phyloP scores from a whole-genome alignment of 2,888 invertebrate species.

The Myopa testacea region DNA sequence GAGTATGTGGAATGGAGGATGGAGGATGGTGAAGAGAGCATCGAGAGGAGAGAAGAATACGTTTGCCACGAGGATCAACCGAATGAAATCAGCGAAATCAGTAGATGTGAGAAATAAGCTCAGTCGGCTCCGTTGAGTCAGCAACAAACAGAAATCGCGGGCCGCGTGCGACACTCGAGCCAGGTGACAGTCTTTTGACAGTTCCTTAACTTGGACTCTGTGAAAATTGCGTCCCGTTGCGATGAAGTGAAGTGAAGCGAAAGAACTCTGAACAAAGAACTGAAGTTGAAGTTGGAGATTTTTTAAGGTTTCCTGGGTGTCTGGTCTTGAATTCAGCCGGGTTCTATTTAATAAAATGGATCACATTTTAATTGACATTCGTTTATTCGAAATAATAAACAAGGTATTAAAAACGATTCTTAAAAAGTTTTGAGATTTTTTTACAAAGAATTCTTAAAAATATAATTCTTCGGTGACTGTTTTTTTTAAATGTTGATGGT shows the following conservation, averaged over 20 bases:
- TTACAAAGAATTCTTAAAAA: background rate
- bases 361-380: no score
- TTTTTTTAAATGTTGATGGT: background rate
- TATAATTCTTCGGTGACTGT: background rate
- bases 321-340: no score
- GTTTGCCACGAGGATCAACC: constrained; percentile 4
- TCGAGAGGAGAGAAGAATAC: background rate
- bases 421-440: no score
- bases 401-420: no score
- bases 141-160: constrained; percentile 5
- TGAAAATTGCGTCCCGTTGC: background rate
- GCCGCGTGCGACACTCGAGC: constrained; percentile 1
- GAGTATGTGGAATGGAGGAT: no score
- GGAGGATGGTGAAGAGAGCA: no score
- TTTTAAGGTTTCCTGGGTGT: no score
- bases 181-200: constrained; percentile 10
- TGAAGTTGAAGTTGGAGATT: background rate
- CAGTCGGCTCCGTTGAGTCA: constrained; percentile 13
- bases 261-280: background rate
- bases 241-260: background rate
- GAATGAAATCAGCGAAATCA: constrained; percentile 17
- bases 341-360: no score
- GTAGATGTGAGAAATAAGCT: constrained; percentile 13
- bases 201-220: background rate
- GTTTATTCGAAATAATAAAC: no score